Conservation (phyloP, 2,797 vertebrate species). For the Onychomys arenicola region DNA sequence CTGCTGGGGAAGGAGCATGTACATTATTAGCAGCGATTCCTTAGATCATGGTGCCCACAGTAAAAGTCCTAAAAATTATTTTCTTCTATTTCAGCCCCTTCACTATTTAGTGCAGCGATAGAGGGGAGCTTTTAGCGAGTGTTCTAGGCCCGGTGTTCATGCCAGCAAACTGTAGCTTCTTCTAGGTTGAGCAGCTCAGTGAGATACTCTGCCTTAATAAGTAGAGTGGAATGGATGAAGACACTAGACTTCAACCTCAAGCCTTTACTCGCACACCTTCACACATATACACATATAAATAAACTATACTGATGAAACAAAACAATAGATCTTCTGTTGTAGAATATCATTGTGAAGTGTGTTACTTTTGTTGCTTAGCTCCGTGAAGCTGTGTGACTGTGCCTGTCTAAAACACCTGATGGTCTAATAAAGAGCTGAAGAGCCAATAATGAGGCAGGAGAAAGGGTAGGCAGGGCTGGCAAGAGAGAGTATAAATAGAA, state of each 20-base stretch:
- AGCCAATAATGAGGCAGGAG: too few relatives aligned
- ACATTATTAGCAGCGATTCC: constrained; percentile 24
- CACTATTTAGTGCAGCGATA: not conserved
- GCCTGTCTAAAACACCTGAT: too few relatives aligned
- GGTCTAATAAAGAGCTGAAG: too few relatives aligned
- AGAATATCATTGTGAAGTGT: too few relatives aligned
- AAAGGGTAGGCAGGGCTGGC: too few relatives aligned
- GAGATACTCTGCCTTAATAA: not conserved
- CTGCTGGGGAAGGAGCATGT: not conserved
- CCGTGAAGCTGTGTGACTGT: too few relatives aligned
- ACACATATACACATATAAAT: not conserved
- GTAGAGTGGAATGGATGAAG: not conserved
- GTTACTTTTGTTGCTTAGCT: too few relatives aligned
- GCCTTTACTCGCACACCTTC: not conserved
- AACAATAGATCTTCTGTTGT: not conserved
- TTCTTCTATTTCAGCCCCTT: not conserved
- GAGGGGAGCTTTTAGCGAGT: not conserved
- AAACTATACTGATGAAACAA: constrained; percentile 36
- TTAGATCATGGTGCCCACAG: accelerated
- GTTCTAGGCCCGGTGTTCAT: not conserved
- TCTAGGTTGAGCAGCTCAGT: not conserved
- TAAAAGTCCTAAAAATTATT: not conserved
- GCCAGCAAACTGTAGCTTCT: not conserved
- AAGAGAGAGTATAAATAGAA: too few relatives aligned
- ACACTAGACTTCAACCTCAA: not conserved